Evolutionary conservation across 2,888 invertebrate genomes (phyloP), one percentile per base, ranked within the genome.

Genomic region (Eristalis pertinax): DNA sequence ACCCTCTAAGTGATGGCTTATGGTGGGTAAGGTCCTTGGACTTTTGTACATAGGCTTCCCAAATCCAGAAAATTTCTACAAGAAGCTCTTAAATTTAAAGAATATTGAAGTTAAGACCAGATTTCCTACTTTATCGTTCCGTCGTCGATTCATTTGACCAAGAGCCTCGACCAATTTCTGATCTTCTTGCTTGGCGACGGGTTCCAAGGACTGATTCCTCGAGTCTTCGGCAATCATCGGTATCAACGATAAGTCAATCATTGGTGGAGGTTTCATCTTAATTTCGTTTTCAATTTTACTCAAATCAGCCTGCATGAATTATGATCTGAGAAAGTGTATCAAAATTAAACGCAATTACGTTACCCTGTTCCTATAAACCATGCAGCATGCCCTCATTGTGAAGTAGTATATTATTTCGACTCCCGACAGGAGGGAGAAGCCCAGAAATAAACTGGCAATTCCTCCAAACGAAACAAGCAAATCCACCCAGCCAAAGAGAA

Each of bases 401-500:
- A 97, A 96, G 91, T 96, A 97, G 91, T 97, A 97, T 43, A 96
- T 91, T 35, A 97, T 94, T 93, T 97, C 97, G 13, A 96, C 96
- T 0, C 96, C 96, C 0, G 96, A 96, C 1, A 97, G 93, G 38
- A 97, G 92, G 1, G 96, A 96, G 92, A 96, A 97, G 0, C 97
- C 97, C 1, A 93, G 89, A 87, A 93, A 93, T 2, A 93, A 91
- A 29, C 94, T 94, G 56, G 94, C 94, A 13, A 94, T 94, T n/a
- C 94, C 94, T 15, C 94, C 94, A 74, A 93, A 93, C 0, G 93
- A 93, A 8, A 93, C 97, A 62, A 97, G 91, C 70, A 97, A 94
- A 93, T 97, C 97, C 0, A 97, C 96, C 96, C 97, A 97, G 76
- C 97, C 97, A 91, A 97, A 97, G 60, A 96, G 94, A 22, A 97